Evolutionary conservation across 2,113 vertebrate species (phyloP).

Genomic region (Pachyramphus minor): DNA sequence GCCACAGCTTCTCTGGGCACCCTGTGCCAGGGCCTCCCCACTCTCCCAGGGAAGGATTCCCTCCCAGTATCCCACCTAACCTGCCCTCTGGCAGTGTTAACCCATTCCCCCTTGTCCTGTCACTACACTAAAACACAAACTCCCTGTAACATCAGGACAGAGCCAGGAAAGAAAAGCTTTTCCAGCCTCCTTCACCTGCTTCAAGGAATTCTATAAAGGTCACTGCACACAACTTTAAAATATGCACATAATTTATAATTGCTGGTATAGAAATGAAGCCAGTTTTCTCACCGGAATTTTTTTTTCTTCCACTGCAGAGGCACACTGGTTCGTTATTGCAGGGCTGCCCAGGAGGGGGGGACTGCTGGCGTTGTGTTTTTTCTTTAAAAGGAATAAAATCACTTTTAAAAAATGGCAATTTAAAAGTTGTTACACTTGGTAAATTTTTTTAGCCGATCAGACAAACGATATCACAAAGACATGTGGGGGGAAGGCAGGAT

Average conservation of each 20-base stretch:
- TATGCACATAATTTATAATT: neutral
- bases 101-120: neutral
- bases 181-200: neutral
- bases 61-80: fast-evolving
- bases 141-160: neutral
- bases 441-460: neutral
- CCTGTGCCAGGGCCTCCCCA: neutral
- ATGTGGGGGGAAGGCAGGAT: neutral
- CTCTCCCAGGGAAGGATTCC: fast-evolving
- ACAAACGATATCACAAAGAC: neutral
- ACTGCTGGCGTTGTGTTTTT: conserved; percentile 71
- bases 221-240: neutral
- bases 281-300: conserved; percentile 71
- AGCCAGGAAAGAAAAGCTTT: neutral
- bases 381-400: conserved; percentile 58
- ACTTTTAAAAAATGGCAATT: neutral
- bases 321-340: conserved; percentile 71
- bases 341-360: conserved; percentile 66
- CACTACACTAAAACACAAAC: neutral
- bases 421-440: neutral
- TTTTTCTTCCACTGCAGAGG: conserved; percentile 72
- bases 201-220: neutral
- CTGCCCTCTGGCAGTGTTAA: neutral
- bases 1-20: neutral
- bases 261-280: neutral